Base-by-base conservation (phyloP, 2,797 vertebrate species). In the Thaleichthys pacificus region DNA sequence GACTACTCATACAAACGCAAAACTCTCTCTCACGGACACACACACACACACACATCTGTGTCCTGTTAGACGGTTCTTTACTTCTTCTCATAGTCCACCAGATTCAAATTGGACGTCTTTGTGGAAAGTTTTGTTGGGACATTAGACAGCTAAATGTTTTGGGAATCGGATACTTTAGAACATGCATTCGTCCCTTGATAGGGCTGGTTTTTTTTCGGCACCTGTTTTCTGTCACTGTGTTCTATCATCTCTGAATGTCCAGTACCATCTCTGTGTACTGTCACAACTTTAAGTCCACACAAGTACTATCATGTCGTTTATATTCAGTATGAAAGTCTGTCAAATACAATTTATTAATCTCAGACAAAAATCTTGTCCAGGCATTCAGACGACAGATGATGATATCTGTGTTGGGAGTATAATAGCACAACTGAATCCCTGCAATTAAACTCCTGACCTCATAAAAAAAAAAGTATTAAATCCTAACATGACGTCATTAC, bases 1-100 rank as follows among this genome's bases (percentile, higher is more conserved):
- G 28, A 28, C 28, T 28, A 28, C 28, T 28, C 28, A 28, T 28
- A 28, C 28, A 28, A 3, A 28, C 3, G 28, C 28, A 4, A 28
- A 28, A 28, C 28, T 28, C 28, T 28, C 3, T 28, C 28, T 28
- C 32, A 8, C 6, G 6, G 1, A 35, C 32, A 7, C 32, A 35
- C 32, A 35, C 32, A 35, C 22, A 71, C 21, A 66, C 17, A 74
- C 49, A 1, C 62, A 87, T 82, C 79, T 88, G 77, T 62, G 54
- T 68, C 69, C 75, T 11, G 63, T 85, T 79, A 84, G 66, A 72
- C 35, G 47, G 30, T 28, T 72, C 30, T 21, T 76, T 58, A 32
- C 65, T 63, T 3, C 28, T 28, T 73, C 68, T 74, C 15, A 72
- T 70, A 72, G 54, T 26, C 61, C 64, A 67, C 67, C 76, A 78